phyloP scores from a whole-genome alignment of 2,797 vertebrate genomes.

The Champsocephalus gunnari region DNA sequence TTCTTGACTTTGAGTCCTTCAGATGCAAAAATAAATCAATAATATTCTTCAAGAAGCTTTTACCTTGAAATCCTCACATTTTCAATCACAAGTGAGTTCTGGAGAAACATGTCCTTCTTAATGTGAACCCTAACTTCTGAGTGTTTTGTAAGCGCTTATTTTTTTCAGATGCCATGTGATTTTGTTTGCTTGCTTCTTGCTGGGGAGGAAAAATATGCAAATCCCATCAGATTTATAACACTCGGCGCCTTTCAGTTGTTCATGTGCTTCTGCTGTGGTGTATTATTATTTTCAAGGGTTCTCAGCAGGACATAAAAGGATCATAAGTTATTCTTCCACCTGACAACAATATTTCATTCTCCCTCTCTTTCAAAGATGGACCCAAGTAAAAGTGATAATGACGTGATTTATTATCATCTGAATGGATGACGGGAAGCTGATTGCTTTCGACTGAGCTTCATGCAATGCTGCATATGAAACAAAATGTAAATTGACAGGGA shows the following conservation, averaged over 20 bases:
- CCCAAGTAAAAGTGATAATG: slow-evolving; percentile 76
- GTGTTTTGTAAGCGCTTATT: slow-evolving; percentile 48
- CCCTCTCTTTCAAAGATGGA: slow-evolving; percentile 73
- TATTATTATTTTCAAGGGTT: slow-evolving; percentile 83
- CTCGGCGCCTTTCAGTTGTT: slow-evolving; percentile 73
- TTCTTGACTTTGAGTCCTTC: slow-evolving; percentile 49
- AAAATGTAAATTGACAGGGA: slow-evolving; percentile 75
- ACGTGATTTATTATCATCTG: slow-evolving; percentile 76
- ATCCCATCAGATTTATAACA: slow-evolving; percentile 82
- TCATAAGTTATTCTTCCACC: slow-evolving; percentile 81
- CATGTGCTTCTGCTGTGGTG: slow-evolving; percentile 71
- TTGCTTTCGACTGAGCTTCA: slow-evolving; percentile 68
- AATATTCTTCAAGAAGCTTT: slow-evolving; percentile 44
- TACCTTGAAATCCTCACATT: slow-evolving; percentile 51
- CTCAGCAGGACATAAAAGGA: slow-evolving; percentile 82
- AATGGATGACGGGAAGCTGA: slow-evolving; percentile 62
- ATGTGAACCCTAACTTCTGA: slow-evolving; percentile 60
- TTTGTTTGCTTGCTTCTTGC: slow-evolving; percentile 60
- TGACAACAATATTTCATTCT: slow-evolving; percentile 74
- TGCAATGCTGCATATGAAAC: slow-evolving; percentile 68
- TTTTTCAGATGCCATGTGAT: slow-evolving; percentile 58
- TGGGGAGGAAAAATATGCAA: slow-evolving; percentile 76
- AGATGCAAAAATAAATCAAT: slow-evolving; percentile 34
- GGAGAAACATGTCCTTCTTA: slow-evolving; percentile 54
- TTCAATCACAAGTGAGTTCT: slow-evolving; percentile 61